phyloP scores from a whole-genome alignment of 2,888 invertebrate species.

The Erebia palarica region DNA sequence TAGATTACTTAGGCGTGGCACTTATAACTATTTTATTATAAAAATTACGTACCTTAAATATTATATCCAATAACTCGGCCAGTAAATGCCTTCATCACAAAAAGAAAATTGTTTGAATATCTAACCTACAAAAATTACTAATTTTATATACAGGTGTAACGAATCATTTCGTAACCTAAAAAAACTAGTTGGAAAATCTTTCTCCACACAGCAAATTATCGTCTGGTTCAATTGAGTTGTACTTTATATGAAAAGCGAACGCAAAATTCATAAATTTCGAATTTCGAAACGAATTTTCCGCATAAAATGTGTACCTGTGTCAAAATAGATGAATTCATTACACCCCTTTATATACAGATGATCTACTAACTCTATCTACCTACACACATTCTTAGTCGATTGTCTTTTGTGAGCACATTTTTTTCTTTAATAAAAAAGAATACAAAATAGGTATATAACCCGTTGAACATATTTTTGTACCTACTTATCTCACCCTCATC shows the following conservation, averaged over 20 bases:
- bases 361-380: constrained; percentile 44
- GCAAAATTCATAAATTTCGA: not conserved
- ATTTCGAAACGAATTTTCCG: not conserved
- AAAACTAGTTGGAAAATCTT: not conserved
- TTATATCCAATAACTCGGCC: constrained; percentile 68
- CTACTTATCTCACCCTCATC: not conserved
- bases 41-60: constrained; percentile 67
- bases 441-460: constrained; percentile 42
- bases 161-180: not conserved
- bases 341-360: constrained; percentile 7
- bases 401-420: constrained; percentile 78
- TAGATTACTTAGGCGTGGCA: constrained; percentile 77
- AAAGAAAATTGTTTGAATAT: constrained; percentile 54
- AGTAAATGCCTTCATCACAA: constrained; percentile 79
- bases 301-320: not conserved
- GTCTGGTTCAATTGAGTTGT: not conserved
- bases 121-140: constrained; percentile 44
- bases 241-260: not conserved
- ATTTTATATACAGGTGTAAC: constrained; percentile 32
- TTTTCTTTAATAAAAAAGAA: constrained; percentile 51
- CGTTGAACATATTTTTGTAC: not conserved
- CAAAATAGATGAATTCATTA: constrained; percentile 11
- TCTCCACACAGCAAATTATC: not conserved
- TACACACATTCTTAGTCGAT: constrained; percentile 60
- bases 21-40: constrained; percentile 71